Evolutionary conservation across 1,140 invertebrate species (phyloP), one percentile per base, ranked within the genome.

Genomic region (Helicoverpa zea): DNA sequence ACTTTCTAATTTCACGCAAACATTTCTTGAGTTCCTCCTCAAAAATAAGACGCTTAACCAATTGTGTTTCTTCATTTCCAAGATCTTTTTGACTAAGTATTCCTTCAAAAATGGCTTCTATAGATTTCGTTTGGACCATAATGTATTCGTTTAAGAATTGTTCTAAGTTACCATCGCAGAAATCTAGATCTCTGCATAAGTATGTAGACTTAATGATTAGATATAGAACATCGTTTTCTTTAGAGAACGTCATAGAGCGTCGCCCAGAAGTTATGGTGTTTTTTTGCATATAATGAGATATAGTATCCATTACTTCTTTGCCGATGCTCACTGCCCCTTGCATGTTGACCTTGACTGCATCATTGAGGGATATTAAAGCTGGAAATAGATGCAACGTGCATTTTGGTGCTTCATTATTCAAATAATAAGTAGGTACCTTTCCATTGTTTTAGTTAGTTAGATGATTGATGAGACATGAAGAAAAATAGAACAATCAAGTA

Each of bases 61-160:
- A 1, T 70, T 81, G 12, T 35, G 30, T 43, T 81, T 58, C 49
- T 29, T 72, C 13, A 0, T 64, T 14, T 4, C 58, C 11, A 10
- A 16, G 9, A n/a, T 51, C 16, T 1, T 23, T 74, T 18, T 78
- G 52, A 35, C 79, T 23, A 7, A 88, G 14, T 52, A 85, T 49
- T n/a, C 76, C 47, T 56, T 86, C 18, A 83, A 86, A 75, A 16
- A 91, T 76, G 16, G 64, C 82, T 47, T 89, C 81, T 2, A 89
- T 56, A 12, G 84, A 81, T 16, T 85, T 89, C 3, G 87, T 83
- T 52, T 90, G 35, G 14, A 87, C 54, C 49, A 82, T 82, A 11
- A 90, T 23, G 61, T 90, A 93, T 61, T 92, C 87, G 52, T 91
- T 86, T 7, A 91, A 18, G 78, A 89, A 90, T 29, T 80, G 77